Conservation (phyloP, 2,888 invertebrate genomes). For the Malacosoma neustria region DNA sequence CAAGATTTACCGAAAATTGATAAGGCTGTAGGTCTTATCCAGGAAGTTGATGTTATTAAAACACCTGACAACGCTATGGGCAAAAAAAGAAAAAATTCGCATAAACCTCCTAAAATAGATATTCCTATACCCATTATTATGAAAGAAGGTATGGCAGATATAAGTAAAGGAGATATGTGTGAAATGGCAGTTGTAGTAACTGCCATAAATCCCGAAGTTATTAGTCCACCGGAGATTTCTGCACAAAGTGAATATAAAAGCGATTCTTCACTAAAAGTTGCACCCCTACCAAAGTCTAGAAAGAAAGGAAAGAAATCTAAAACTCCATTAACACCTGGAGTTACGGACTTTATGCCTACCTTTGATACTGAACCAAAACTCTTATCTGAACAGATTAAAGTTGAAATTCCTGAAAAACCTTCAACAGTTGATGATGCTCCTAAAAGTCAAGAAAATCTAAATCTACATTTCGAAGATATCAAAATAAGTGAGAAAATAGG, state of each 20-base stretch:
- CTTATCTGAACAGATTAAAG: background rate
- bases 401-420: background rate
- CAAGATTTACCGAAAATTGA: constrained; percentile 7
- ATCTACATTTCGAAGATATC: no score
- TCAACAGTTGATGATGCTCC: background rate
- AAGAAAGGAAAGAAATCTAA: constrained; percentile 15
- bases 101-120: constrained; percentile 14
- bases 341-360: constrained; percentile 1
- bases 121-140: constrained; percentile 3
- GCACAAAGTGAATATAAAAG: background rate
- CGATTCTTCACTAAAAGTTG: background rate
- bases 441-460: background rate
- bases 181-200: background rate
- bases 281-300: constrained; percentile 2
- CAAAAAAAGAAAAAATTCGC: constrained; percentile 33
- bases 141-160: constrained; percentile 1
- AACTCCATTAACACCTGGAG: constrained; percentile 2
- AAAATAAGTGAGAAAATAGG: background rate
- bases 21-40: constrained; percentile 2
- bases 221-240: background rate
- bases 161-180: background rate
- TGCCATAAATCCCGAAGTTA: no score
- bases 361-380: background rate
- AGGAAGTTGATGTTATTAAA: constrained; percentile 2
- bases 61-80: constrained; percentile 16